Base-by-base conservation (phyloP, 2,888 invertebrate genomes). In the Thera obeliscata region DNA sequence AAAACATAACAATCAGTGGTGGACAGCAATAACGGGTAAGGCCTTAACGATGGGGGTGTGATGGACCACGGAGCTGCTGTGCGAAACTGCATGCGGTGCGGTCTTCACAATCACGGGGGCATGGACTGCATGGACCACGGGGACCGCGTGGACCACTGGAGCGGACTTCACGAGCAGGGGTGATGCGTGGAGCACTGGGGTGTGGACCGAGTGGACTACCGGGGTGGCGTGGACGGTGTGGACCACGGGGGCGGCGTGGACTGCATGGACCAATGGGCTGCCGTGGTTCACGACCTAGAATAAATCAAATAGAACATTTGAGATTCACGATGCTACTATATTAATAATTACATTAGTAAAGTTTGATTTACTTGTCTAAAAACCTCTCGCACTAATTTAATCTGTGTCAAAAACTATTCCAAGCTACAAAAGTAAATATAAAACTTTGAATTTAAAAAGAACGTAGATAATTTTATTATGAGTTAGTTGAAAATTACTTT, bases 11-110 rank as follows among this genome's bases (percentile, higher is more conserved):
- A 22, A 69, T 87, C 70, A 87, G 73, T 89, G 87, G 71, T 88
- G 93, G 71, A 91, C 84, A 55, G 90, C 87, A 67, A 92, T 76
- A 11, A 90, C 68, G 7, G 90, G 90, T 46, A 91, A 76, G 46
- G 94, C 49, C 82, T 87, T 91, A 49, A 87, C 82, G 2, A 86
- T 76, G 22, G 88, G 86, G 54, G 87, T 78, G 65, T 90, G 89
- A 58, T 87, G 88, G 61, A 89, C 88, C 11, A 92, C 86, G 0
- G 93, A 89, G 83, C 89, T 89, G 81, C 88, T 86, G 86, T 93
- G 90, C 3, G 88, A 83, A 57, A 88, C 77, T 49, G 86, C 90
- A 0, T 82, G 74, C 2, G 90, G 88, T 55, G 93, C 93, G 65
- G 94, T 94, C 85, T 88, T 86, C 43, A 90, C 78, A 11, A 89